phyloP scores from a whole-genome alignment of 2,888 invertebrate species.

The Folsomia manolachei region DNA sequence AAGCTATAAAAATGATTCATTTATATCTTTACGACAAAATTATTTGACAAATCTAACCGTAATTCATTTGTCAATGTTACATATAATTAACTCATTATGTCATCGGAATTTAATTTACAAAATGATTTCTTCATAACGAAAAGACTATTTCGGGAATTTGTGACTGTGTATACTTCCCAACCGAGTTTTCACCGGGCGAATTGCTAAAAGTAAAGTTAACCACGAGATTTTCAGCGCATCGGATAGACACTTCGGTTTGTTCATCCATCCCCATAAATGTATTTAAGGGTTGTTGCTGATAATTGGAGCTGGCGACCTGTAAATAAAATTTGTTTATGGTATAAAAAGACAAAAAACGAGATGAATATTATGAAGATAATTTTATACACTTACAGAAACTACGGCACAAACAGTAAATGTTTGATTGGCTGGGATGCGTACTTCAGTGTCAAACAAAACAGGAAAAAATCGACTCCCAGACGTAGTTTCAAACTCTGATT shows the following conservation, averaged over 20 bases:
- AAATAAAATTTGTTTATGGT: slow-evolving; percentile 3
- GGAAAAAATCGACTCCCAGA: slow-evolving; percentile 32
- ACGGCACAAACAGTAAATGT: slow-evolving; percentile 35
- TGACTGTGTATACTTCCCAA: slow-evolving; percentile 33
- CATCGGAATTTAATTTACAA: too few relatives aligned
- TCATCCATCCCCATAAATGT: slow-evolving; percentile 34
- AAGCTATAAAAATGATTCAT: too few relatives aligned
- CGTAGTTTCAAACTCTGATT: slow-evolving; percentile 25
- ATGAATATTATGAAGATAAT: too few relatives aligned
- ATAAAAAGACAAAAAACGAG: background rate
- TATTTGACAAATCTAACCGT: too few relatives aligned
- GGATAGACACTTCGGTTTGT: slow-evolving; percentile 15
- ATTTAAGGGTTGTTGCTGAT: slow-evolving; percentile 30
- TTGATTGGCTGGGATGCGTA: slow-evolving; percentile 27
- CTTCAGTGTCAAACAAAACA: slow-evolving; percentile 33
- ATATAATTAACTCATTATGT: too few relatives aligned
- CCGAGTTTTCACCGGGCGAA: slow-evolving; percentile 29
- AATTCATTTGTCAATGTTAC: too few relatives aligned
- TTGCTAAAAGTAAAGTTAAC: slow-evolving; percentile 36
- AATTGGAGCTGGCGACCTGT: slow-evolving; percentile 31
- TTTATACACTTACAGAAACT: slow-evolving; percentile 30
- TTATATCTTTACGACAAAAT: too few relatives aligned
- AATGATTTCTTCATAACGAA: slow-evolving; percentile 30
- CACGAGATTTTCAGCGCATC: slow-evolving; percentile 27
- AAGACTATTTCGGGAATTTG: slow-evolving; percentile 40